Conservation (phyloP, 2,888 invertebrate genomes). For the Pachycephus smyrnensis region DNA sequence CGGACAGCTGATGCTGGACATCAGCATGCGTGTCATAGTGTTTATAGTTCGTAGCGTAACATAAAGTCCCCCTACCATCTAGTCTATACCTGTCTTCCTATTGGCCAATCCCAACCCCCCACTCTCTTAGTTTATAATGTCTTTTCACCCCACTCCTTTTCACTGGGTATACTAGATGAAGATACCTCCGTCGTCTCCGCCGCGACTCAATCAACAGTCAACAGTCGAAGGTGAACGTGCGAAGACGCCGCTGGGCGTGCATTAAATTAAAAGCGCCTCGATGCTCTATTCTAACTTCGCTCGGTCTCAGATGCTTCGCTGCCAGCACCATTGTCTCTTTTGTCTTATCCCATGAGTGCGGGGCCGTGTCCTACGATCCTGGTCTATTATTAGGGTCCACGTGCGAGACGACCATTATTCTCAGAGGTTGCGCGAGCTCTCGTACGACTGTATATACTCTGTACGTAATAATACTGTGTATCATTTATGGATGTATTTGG, state of each 20-base stretch:
- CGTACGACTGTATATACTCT: not conserved
- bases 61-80: not conserved
- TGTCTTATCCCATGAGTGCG: not conserved
- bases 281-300: not conserved
- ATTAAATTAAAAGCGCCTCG: not conserved
- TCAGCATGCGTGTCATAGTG: not conserved
- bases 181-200: not conserved
- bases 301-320: not conserved
- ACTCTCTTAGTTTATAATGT: not conserved
- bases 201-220: not conserved
- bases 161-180: not conserved
- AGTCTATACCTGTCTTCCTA: not conserved
- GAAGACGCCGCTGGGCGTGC: not conserved
- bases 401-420: slow-evolving; percentile 17
- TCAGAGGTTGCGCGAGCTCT: not conserved
- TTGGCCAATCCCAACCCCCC: not conserved
- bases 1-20: slow-evolving; percentile 1
- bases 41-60: not conserved
- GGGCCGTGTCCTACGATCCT: not conserved
- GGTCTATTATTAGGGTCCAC: slow-evolving; percentile 30
- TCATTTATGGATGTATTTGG: not conserved
- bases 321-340: not conserved
- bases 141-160: not conserved
- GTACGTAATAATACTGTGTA: not conserved
- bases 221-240: not conserved